phyloP scores from a whole-genome alignment of 2,113 vertebrate species.

The Australoheros scitulus region DNA sequence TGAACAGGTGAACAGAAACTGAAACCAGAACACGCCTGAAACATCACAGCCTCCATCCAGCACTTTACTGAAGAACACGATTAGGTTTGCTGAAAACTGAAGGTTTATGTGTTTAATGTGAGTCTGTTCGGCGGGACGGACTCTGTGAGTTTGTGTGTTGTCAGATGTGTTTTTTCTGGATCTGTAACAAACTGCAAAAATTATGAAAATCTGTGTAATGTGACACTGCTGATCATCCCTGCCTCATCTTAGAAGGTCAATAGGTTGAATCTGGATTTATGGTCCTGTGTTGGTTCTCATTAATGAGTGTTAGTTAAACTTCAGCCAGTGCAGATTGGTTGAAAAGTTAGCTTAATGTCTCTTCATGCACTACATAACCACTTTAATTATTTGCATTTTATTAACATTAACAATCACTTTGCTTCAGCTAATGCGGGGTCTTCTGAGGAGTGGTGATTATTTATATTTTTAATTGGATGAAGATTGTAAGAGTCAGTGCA shows the following conservation, averaged over 20 bases:
- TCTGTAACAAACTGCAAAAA: too few relatives aligned
- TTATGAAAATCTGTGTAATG: too few relatives aligned
- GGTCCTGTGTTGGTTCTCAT: not conserved
- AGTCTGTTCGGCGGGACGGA: not conserved
- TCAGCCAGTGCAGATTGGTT: not conserved
- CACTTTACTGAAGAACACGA: not conserved
- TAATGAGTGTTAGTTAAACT: not conserved
- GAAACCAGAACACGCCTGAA: not conserved
- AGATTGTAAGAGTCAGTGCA: not conserved
- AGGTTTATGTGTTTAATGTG: not conserved
- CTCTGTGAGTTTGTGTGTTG: not conserved
- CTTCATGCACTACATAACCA: too few relatives aligned
- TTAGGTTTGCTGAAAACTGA: not conserved
- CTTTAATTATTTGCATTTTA: too few relatives aligned
- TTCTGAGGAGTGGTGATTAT: not conserved
- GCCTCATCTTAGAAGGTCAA: too few relatives aligned
- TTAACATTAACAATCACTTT: not conserved
- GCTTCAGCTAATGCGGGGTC: not conserved
- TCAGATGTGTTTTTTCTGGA: not conserved
- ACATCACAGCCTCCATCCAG: not conserved
- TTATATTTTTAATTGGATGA: not conserved
- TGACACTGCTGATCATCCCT: too few relatives aligned
- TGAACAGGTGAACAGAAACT: conserved; percentile 42
- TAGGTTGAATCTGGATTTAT: not conserved
- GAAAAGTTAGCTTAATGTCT: not conserved